These are phyloP conservation scores for Apus apus DNA, from an alignment of 2,113 vertebrate genomes.

Conservation along the genomic window DNA sequence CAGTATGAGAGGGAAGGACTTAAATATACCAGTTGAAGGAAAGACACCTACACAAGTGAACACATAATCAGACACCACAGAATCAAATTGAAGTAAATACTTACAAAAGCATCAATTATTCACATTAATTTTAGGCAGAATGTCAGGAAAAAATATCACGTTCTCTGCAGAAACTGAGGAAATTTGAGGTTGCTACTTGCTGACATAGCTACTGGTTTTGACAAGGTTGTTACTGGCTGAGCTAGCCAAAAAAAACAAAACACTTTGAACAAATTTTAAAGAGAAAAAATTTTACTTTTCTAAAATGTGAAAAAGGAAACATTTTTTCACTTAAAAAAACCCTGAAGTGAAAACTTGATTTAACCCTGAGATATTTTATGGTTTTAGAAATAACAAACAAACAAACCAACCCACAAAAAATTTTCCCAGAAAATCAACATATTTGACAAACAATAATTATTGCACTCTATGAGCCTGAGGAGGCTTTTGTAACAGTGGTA, in stretches of 20 bases:
- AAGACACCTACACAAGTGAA: neutral
- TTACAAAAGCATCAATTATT: neutral
- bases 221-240: neutral
- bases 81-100: neutral
- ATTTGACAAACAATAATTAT: neutral
- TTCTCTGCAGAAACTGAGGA: neutral
- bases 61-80: neutral
- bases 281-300: neutral
- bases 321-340: neutral
- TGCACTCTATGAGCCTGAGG: neutral
- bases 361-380: neutral
- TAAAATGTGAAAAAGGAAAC: neutral
- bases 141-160: neutral
- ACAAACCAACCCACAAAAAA: neutral
- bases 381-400: neutral
- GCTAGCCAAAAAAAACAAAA: rapidly evolving
- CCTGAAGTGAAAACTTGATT: neutral
- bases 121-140: neutral
- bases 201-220: neutral
- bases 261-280: neutral
- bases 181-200: neutral
- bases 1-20: neutral
- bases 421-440: neutral
- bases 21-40: neutral
- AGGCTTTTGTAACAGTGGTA: neutral